Evolutionary conservation across 2,888 invertebrate genomes (phyloP).

Genomic region (Acleris cristana): DNA sequence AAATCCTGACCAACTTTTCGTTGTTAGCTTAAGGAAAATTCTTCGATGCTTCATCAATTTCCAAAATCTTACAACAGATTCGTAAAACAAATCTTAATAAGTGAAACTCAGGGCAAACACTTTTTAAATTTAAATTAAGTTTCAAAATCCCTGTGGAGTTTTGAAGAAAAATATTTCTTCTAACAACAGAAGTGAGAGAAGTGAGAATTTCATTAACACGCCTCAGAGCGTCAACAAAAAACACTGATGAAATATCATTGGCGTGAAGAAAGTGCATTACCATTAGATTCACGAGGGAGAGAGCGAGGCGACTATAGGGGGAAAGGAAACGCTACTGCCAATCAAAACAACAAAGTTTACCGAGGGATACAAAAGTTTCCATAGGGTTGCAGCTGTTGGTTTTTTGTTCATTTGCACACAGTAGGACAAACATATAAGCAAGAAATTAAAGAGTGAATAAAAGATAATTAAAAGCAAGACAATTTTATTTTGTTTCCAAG

Average conservation of each 20-base stretch:
- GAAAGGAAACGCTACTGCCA: conserved; percentile 28
- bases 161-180: conserved; percentile 29
- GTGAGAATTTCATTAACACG: conserved; percentile 39
- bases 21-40: conserved; percentile 28
- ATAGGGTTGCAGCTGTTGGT: background rate
- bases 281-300: conserved; percentile 49
- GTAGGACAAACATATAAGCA: background rate
- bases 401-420: background rate
- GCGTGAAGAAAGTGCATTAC: conserved; percentile 59
- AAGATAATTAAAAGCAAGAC: background rate
- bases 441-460: background rate
- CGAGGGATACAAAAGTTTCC: conserved; percentile 17
- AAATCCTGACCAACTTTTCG: conserved; percentile 31
- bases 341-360: conserved; percentile 31
- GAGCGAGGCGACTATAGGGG: conserved; percentile 41
- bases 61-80: conserved; percentile 17
- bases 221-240: conserved; percentile 34
- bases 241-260: conserved; percentile 51
- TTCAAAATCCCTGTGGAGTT: conserved; percentile 30
- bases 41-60: conserved; percentile 26
- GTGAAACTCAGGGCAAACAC: conserved; percentile 22
- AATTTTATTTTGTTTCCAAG: background rate
- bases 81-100: conserved; percentile 20
- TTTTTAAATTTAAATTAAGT: conserved; percentile 34
- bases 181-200: conserved; percentile 30